A percentile compares a stretch with the other conserved stretches of the same genome.
phyloP scores from a whole-genome alignment of 2,888 invertebrate genomes.

The Axea sp. region DNA sequence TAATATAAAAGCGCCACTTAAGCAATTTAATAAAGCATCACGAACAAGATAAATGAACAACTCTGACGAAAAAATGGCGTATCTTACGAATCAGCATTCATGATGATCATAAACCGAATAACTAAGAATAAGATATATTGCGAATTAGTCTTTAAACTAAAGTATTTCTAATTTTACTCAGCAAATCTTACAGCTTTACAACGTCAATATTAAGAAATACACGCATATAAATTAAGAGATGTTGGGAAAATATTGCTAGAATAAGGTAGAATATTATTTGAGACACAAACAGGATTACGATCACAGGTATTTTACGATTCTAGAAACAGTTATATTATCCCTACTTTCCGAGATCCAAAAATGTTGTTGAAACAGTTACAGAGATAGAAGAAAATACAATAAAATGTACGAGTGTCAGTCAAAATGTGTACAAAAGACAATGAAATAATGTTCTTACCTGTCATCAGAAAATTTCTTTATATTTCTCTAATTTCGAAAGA shows the following conservation, averaged over 20 bases:
- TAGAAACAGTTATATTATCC: conserved; percentile 53
- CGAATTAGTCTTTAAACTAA: conserved; percentile 35
- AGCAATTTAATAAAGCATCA: background rate
- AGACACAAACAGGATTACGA: conserved; percentile 69
- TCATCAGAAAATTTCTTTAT: conserved; percentile 8
- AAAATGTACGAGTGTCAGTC: conserved; percentile 54
- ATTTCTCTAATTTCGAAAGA: background rate
- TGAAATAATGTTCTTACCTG: conserved; percentile 18
- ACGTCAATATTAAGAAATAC: conserved; percentile 37
- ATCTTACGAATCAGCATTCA: conserved; percentile 60
- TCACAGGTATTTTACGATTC: conserved; percentile 77
- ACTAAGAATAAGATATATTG: conserved; percentile 18
- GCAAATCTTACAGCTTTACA: conserved; percentile 43
- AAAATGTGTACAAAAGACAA: conserved; percentile 39
- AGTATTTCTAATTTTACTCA: conserved; percentile 19
- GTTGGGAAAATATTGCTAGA: background rate
- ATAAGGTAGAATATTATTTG: conserved; percentile 21
- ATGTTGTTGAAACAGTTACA: conserved; percentile 33
- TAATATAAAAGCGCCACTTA: conserved; percentile 12
- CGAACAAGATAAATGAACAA: conserved; percentile 21
- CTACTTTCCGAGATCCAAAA: conserved; percentile 51
- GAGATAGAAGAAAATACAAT: conserved; percentile 26
- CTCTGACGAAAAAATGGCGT: conserved; percentile 37
- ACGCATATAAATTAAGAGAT: conserved; percentile 40
- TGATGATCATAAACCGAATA: conserved; percentile 7